These are phyloP conservation scores for Heliconius hewitsoni DNA, from an alignment of 1,140 invertebrate species.

Conservation along the genomic window DNA sequence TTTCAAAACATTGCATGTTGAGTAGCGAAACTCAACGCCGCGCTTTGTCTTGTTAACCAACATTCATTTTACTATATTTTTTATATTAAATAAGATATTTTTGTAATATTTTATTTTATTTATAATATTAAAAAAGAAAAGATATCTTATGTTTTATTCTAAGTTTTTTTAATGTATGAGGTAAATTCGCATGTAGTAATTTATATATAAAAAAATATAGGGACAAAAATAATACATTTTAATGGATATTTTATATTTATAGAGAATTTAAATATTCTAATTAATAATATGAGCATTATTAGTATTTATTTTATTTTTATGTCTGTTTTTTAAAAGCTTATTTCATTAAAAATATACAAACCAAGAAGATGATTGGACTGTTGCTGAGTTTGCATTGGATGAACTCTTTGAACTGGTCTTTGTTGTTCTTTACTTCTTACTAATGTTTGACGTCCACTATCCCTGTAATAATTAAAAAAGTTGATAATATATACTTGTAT, in stretches of 20 bases:
- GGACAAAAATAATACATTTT: no score
- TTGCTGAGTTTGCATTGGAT: constrained; percentile 69
- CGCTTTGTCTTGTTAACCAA: neutral
- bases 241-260: no score
- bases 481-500: neutral
- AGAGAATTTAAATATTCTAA: no score
- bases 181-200: no score
- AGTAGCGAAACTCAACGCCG: neutral
- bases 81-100: no score
- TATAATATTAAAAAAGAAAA: no score
- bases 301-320: neutral
- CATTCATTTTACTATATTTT: no score
- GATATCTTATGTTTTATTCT: no score
- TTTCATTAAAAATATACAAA: constrained; percentile 36
- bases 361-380: constrained; percentile 52
- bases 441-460: constrained; percentile 69
- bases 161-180: no score
- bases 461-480: constrained; percentile 46
- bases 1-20: neutral
- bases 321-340: neutral
- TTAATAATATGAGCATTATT: neutral
- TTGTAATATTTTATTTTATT: no score
- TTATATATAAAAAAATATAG: no score
- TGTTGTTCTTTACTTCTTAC: constrained; percentile 73
- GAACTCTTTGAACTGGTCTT: constrained; percentile 70